A percentile compares a stretch with the other conserved stretches of the same genome.
These are phyloP conservation scores for Helleia helle DNA, from an alignment of 2,888 invertebrate species.

Conservation along the genomic window DNA sequence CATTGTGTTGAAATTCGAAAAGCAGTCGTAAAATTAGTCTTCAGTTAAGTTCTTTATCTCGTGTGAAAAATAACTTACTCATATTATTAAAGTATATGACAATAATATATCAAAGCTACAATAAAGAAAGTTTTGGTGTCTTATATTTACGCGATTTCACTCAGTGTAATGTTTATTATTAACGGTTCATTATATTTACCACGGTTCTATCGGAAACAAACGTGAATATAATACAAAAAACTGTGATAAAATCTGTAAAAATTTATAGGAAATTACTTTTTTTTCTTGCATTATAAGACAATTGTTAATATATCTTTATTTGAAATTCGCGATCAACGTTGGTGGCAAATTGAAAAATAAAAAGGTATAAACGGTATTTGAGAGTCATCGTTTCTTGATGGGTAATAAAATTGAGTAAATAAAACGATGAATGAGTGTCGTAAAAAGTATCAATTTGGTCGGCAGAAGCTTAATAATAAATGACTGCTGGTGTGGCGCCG, in stretches of 20 bases:
- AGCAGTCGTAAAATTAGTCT: background rate
- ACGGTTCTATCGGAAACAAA: too few species aligned
- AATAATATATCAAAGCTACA: too few species aligned
- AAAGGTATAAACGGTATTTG: conserved; percentile 4
- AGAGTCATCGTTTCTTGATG: conserved; percentile 7
- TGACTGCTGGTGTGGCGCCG: conserved; percentile 47
- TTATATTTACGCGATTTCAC: too few species aligned
- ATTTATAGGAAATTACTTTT: too few species aligned
- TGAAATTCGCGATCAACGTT: background rate
- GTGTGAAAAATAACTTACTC: conserved; percentile 1
- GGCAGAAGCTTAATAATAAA: conserved; percentile 55
- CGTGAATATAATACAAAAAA: too few species aligned
- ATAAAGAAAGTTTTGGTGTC: too few species aligned
- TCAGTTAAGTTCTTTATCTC: background rate
- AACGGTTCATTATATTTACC: too few species aligned
- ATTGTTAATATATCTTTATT: too few species aligned
- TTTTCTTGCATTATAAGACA: conserved; percentile 1
- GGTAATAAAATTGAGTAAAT: conserved; percentile 22
- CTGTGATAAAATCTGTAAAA: too few species aligned
- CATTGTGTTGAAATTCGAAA: conserved; percentile 3
- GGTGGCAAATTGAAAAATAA: background rate
- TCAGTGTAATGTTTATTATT: too few species aligned
- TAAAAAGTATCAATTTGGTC: conserved; percentile 45
- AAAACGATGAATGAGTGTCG: conserved; percentile 24
- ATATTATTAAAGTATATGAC: too few species aligned